Base-by-base conservation (phyloP, 2,888 invertebrate species). In the Autographa pulchrina region DNA sequence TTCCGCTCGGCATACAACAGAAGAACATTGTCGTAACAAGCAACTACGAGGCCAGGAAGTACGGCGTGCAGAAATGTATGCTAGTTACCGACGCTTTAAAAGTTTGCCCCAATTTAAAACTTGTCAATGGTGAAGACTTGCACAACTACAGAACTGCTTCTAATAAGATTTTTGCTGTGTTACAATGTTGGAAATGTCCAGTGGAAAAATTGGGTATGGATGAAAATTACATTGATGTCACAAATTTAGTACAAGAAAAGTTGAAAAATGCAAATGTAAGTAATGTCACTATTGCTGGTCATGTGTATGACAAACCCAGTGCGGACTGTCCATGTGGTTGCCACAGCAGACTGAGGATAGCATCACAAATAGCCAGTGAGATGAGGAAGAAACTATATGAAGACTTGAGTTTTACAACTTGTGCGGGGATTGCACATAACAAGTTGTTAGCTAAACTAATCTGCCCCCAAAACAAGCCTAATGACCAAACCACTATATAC, bases 141-240 rank as follows among this genome's bases (percentile, higher is more conserved):
- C 97, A 97, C 58, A 97, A 97, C 75, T 98, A 98, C 89, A 96
- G 98, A 83, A 96, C 97, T 74, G 97, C 97, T 90, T 98, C 98
- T 2, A 96, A 97, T 79, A 97, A 97, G 92, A 97, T 98, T 76
- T 97, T 97, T 80, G 96, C 97, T 73, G 93, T 97, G 74, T 92
- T 98, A 75, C 97, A 97, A 80, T 96, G 96, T 85, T 98, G 97
- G 93, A 97, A 97, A 70, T 96, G 97, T 64, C 93, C 97, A 63
- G 98, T 98, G 0, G 98, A 98, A 91, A 97, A 98, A 86, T 95
- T 98, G 68, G 98, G 98, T 16, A 96, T 98, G 88, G 98, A 98
- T 92, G 98, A 98, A 90, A 98, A 98, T 90, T 98, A 96, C 91
- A 95, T 98, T 84, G 98, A 98, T 94, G 97, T 98, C 78, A 97